Conservation (phyloP, 1,140 invertebrate genomes). For the Aphaenogaster ashmeadi region DNA sequence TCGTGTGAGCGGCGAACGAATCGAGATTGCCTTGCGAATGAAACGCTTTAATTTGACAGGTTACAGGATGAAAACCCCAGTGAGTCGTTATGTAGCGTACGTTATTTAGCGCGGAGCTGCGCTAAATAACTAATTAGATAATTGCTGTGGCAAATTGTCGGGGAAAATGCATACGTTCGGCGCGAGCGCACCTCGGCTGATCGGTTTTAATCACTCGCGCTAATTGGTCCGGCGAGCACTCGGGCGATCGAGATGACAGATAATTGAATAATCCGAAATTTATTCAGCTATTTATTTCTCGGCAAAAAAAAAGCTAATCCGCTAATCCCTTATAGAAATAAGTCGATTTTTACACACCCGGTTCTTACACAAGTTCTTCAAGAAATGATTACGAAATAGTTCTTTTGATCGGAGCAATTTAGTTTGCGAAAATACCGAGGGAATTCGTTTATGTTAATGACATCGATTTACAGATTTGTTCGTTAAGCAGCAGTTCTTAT, state of each 20-base stretch:
- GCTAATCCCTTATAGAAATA: neutral
- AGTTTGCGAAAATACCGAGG: neutral
- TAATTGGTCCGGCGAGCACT: slow-evolving; percentile 38
- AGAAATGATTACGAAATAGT: neutral
- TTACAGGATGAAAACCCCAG: slow-evolving; percentile 20
- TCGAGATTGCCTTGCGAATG: slow-evolving; percentile 47
- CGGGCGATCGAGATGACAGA: neutral
- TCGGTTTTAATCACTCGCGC: neutral
- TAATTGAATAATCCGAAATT: slow-evolving; percentile 1
- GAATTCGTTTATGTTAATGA: neutral
- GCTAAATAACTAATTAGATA: slow-evolving; percentile 41
- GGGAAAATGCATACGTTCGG: neutral
- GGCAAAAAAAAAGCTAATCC: neutral
- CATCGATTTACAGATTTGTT: neutral
- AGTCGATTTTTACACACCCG: neutral
- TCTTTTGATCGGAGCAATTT: neutral
- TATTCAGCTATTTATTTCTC: neutral
- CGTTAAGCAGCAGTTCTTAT: neutral
- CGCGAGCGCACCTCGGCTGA: slow-evolving; percentile 5
- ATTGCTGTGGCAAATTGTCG: slow-evolving; percentile 26
- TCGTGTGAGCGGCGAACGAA: slow-evolving; percentile 35
- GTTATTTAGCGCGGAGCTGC: slow-evolving; percentile 35
- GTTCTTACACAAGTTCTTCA: neutral
- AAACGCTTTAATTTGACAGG: slow-evolving; percentile 48
- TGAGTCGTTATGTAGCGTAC: slow-evolving; percentile 18